These are phyloP conservation scores for Patella pellucida DNA, from an alignment of 2,888 invertebrate genomes.

Conservation along the genomic window DNA sequence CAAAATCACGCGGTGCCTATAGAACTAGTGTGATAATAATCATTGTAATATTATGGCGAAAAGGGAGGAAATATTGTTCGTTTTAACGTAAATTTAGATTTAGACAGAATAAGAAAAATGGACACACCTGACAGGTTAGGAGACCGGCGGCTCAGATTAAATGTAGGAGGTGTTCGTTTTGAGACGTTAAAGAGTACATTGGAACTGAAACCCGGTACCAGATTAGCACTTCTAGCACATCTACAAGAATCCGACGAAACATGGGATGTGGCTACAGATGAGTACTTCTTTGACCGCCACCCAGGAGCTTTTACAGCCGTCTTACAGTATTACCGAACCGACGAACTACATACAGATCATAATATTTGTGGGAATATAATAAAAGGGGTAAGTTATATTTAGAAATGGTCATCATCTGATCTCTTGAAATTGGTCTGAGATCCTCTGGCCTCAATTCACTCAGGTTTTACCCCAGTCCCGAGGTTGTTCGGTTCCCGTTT, in stretches of 20 bases:
- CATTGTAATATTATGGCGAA: no score
- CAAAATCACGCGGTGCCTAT: no score
- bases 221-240: conserved; percentile 60
- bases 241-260: conserved; percentile 62
- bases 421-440: no score
- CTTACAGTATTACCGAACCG: conserved; percentile 65
- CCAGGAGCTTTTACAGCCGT: conserved; percentile 64
- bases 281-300: conserved; percentile 69
- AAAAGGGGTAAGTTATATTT: conserved; percentile 56
- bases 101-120: neutral
- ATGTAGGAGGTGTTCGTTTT: conserved; percentile 64
- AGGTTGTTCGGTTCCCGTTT: no score
- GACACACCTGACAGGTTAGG: conserved; percentile 8
- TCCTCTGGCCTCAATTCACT: no score
- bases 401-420: no score
- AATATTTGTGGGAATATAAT: conserved; percentile 68
- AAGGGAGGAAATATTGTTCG: no score
- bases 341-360: conserved; percentile 67
- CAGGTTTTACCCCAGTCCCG: no score
- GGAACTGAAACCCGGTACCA: conserved; percentile 57
- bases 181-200: conserved; percentile 63
- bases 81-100: no score
- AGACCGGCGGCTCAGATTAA: conserved; percentile 54
- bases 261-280: conserved; percentile 58
- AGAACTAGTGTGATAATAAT: no score